A percentile compares a stretch with the other conserved stretches of the same genome.
Conservation (phyloP, 2,888 invertebrate species). For the Eristalis intricaria region DNA sequence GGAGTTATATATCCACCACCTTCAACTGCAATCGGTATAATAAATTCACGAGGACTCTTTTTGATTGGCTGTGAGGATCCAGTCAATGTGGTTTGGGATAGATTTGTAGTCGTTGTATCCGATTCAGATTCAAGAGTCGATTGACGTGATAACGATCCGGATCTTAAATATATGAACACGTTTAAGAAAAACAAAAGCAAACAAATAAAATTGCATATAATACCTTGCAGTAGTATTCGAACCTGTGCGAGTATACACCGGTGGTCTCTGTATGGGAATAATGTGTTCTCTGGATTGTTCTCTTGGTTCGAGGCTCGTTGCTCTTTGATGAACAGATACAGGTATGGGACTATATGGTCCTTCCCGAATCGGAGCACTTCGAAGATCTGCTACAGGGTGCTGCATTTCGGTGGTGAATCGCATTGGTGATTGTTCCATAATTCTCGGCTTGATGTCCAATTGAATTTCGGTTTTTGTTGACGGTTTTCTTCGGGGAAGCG, state of each 20-base stretch:
- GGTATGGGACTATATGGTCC: conserved; percentile 80
- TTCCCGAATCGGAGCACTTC: conserved; percentile 81
- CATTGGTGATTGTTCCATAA: conserved; percentile 80
- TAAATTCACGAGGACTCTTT: conserved; percentile 94
- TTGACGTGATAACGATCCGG: conserved; percentile 82
- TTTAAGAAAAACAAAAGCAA: background rate
- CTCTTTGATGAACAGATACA: conserved; percentile 80
- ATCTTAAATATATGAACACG: conserved; percentile 71
- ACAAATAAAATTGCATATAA: background rate
- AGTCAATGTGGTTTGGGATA: conserved; percentile 84
- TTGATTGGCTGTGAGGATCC: conserved; percentile 87
- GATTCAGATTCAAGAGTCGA: conserved; percentile 89
- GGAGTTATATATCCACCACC: conserved; percentile 89
- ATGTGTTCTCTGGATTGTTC: conserved; percentile 84
- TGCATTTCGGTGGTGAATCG: conserved; percentile 85
- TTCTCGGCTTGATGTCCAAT: conserved; percentile 82
- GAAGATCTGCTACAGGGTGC: conserved; percentile 82
- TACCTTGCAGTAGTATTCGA: conserved; percentile 79
- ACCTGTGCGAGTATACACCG: conserved; percentile 78
- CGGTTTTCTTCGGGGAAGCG: conserved; percentile 85
- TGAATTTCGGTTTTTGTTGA: conserved; percentile 86
- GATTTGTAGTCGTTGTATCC: conserved; percentile 82
- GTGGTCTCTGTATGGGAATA: conserved; percentile 85
- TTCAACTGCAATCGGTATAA: conserved; percentile 96
- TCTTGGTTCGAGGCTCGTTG: conserved; percentile 83